phyloP scores from a whole-genome alignment of 2,113 vertebrate species.

The Eptatretus burgeri region DNA sequence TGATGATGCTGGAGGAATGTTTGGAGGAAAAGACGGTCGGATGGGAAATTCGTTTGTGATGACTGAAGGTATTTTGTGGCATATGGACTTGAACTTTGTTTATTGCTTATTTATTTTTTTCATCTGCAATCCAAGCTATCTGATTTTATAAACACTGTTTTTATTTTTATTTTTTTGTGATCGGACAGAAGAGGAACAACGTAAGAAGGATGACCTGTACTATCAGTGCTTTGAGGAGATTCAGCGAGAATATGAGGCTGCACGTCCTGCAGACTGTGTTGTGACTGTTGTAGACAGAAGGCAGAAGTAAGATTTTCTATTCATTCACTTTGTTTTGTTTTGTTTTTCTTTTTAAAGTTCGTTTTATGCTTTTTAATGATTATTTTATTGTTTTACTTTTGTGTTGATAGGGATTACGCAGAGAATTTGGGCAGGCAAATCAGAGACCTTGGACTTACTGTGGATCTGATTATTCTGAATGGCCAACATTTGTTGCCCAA shows the following conservation, averaged over 20 bases:
- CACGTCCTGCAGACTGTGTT: slow-evolving; percentile 78
- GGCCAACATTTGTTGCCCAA: slow-evolving; percentile 75
- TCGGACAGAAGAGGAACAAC: background rate
- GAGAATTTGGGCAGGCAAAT: slow-evolving; percentile 81
- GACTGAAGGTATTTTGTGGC: too few relatives aligned
- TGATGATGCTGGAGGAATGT: too few relatives aligned
- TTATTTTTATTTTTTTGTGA: too few relatives aligned
- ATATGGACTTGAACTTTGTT: too few relatives aligned
- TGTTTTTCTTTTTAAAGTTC: background rate
- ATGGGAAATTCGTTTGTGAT: too few relatives aligned
- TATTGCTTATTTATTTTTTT: too few relatives aligned
- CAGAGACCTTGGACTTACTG: slow-evolving; percentile 78
- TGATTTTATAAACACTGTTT: too few relatives aligned
- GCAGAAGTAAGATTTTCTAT: slow-evolving; percentile 50
- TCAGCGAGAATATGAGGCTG: slow-evolving; percentile 51
- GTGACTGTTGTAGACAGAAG: slow-evolving; percentile 89
- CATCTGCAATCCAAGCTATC: too few relatives aligned
- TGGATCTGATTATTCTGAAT: slow-evolving; percentile 96
- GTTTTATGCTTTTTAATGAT: background rate
- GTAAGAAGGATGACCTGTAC: slow-evolving; percentile 52
- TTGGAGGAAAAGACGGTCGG: too few relatives aligned
- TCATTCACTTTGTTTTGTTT: background rate
- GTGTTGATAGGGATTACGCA: slow-evolving; percentile 46
- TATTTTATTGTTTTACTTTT: background rate
- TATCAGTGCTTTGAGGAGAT: slow-evolving; percentile 86